Conservation (phyloP, 2,888 invertebrate species). For the Caenorhabditis afra region DNA sequence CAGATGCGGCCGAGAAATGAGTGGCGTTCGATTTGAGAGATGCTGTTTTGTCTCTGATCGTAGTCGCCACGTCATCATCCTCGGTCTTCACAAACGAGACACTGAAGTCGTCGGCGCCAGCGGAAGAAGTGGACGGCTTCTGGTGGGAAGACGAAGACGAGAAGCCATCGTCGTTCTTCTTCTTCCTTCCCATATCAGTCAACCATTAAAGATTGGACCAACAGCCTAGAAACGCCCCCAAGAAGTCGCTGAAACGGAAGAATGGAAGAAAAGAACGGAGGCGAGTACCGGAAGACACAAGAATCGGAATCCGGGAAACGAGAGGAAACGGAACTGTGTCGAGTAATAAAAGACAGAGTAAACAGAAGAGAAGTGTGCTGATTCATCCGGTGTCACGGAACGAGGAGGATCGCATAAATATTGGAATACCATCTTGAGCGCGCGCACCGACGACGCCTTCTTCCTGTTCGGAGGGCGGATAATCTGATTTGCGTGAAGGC, state of each 20-base stretch:
- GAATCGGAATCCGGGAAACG: neutral
- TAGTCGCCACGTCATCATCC: slow-evolving; percentile 39
- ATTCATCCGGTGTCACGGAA: slow-evolving; percentile 28
- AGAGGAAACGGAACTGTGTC: slow-evolving; percentile 16
- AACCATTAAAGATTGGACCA: slow-evolving; percentile 35
- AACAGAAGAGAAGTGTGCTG: slow-evolving; percentile 30
- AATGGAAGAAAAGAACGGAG: slow-evolving; percentile 21
- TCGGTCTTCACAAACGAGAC: slow-evolving; percentile 47
- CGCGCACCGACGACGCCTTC: slow-evolving; percentile 5
- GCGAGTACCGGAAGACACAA: slow-evolving; percentile 6
- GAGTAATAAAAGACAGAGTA: slow-evolving; percentile 36
- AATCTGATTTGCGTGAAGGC: slow-evolving; percentile 28
- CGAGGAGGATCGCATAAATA: slow-evolving; percentile 16
- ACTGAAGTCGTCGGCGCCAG: slow-evolving; percentile 22
- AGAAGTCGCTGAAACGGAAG: slow-evolving; percentile 6
- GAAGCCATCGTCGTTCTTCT: slow-evolving; percentile 20
- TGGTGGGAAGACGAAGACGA: slow-evolving; percentile 32
- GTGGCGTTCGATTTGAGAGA: slow-evolving; percentile 65
- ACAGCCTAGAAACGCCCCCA: neutral
- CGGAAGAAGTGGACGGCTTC: slow-evolving; percentile 18
- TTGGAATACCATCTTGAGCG: slow-evolving; percentile 17
- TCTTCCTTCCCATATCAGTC: slow-evolving; percentile 56
- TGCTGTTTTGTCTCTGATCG: slow-evolving; percentile 60
- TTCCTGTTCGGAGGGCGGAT: slow-evolving; percentile 8
- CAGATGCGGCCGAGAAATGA: slow-evolving; percentile 50